Evolutionary conservation across 2,888 invertebrate genomes (phyloP), one percentile per base, ranked within the genome.

Genomic region (Rhagium mordax): DNA sequence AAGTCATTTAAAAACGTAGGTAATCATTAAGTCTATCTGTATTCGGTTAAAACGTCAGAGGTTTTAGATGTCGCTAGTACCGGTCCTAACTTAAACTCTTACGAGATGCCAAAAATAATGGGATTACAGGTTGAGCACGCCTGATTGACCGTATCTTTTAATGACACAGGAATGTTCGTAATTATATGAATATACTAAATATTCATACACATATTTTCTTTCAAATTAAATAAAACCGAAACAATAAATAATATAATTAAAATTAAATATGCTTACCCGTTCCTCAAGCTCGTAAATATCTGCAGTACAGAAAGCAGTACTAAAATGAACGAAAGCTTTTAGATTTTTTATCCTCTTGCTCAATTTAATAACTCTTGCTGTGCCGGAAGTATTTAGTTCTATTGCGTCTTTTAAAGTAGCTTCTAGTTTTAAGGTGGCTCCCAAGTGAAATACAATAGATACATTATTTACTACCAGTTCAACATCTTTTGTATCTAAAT

Each of bases 271-370:
- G n/a, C n/a, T 79, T 85, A 91, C 92, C 88, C 91, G 93, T 86
- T 98, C 98, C 77, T 94, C 93, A 88, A 98, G 93, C 66, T 93
- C 93, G 8, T 93, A 92, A 78, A 95, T 91, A 85, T 98, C 97
- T 78, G 97, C 96, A 83, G 98, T 98, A 85, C 98, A 97, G 86
- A 98, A 99, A 0, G 98, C 98, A 0, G 98, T 98, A 6, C 98
- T 98, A n/a, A 98, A 91, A 86, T 99, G 97, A 4, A 98, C 91
- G 77, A 97, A 93, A 0, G 93, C 92, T 78, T 91, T 90, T 21
- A 98, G 88, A 8, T 94, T 91, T 80, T 92, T 93, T 89, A 98
- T 95, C 71, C 91, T 89, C 85, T 93, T 94, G 76, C 94, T 93
- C 16, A 98, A 87, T 20, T 94, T 91, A 27, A 98, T 88, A 29